Percentiles rank a stretch among this genome's conserved stretches.
Conservation (phyloP, 2,888 invertebrate genomes). For the Labia minor region DNA sequence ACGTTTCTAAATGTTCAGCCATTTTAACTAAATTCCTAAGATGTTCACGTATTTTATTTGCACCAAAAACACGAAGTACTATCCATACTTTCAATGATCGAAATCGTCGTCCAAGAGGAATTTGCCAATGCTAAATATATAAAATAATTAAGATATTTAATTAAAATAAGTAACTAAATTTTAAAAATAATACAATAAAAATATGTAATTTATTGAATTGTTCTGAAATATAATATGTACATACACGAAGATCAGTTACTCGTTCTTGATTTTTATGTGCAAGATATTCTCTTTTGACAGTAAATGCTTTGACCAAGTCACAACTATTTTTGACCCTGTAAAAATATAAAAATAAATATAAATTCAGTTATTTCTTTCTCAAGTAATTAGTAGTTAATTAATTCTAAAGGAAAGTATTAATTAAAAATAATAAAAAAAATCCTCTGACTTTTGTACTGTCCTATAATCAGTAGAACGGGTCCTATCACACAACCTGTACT, state of each 20-base stretch:
- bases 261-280: conserved; percentile 50
- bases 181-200: too few relatives aligned
- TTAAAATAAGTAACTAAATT: too few relatives aligned
- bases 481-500: too few relatives aligned
- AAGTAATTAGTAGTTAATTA: too few relatives aligned
- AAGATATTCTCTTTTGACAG: conserved; percentile 81
- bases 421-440: too few relatives aligned
- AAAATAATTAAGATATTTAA: too few relatives aligned
- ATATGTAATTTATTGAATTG: too few relatives aligned
- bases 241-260: conserved; percentile 50
- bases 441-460: too few relatives aligned
- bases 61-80: not conserved
- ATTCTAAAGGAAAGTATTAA: too few relatives aligned
- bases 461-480: too few relatives aligned
- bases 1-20: not conserved
- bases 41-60: not conserved
- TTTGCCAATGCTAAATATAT: not conserved
- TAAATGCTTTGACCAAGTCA: conserved; percentile 72
- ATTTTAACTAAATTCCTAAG: not conserved
- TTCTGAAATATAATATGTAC: conserved; percentile 24
- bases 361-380: too few relatives aligned
- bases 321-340: conserved; percentile 70
- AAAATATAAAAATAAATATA: conserved; percentile 17
- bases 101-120: not conserved
- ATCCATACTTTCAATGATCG: not conserved